Evolutionary conservation across 2,113 vertebrate genomes (phyloP).

Genomic region (Gasterosteus nipponicus): DNA sequence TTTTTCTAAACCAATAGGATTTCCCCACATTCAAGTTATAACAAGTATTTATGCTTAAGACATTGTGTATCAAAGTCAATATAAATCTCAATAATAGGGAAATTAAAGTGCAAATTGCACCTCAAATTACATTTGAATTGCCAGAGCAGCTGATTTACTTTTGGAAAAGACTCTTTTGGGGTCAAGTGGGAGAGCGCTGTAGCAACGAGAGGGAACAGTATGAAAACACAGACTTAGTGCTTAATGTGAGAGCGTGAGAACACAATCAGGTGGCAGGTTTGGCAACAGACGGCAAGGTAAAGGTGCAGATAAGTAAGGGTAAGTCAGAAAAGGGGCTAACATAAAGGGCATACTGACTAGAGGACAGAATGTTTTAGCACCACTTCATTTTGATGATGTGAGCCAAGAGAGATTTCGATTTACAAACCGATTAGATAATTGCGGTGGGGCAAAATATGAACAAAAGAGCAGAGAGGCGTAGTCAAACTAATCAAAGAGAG

Average conservation of each 20-base stretch:
- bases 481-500: constrained; percentile 20
- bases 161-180: background rate
- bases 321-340: background rate
- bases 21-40: constrained; percentile 44
- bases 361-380: background rate
- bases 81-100: constrained; percentile 2
- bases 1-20: constrained; percentile 34
- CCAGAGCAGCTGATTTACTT: background rate
- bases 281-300: background rate
- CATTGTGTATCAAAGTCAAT: background rate
- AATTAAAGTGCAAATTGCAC: constrained; percentile 7
- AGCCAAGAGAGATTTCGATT: background rate
- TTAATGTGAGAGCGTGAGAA: constrained; percentile 4
- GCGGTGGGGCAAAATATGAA: background rate
- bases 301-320: background rate
- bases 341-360: background rate
- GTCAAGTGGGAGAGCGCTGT: background rate
- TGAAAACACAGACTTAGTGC: constrained; percentile 13
- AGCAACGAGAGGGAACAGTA: constrained; percentile 5
- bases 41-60: background rate
- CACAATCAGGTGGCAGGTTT: constrained; percentile 6
- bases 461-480: background rate
- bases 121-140: constrained; percentile 7
- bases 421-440: constrained; percentile 10
- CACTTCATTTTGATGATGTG: constrained; percentile 10